A percentile compares a stretch with the other conserved stretches of the same genome.
These are phyloP conservation scores for Muscicapa adusta DNA, from an alignment of 2,113 vertebrate genomes.

Conservation along the genomic window DNA sequence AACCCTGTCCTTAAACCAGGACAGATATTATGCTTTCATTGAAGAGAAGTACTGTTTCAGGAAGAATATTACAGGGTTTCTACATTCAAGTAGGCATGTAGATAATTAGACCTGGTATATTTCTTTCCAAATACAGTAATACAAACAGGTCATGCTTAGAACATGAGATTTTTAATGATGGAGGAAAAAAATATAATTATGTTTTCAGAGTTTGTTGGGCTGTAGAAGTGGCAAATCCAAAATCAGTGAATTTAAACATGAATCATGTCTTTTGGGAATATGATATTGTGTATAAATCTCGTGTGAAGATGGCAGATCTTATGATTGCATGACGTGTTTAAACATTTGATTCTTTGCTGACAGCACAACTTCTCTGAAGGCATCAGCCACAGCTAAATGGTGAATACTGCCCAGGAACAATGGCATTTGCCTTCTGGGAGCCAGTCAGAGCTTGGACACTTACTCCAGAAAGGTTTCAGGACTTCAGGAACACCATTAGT, in stretches of 20 bases:
- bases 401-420: not conserved
- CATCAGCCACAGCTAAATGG: not conserved
- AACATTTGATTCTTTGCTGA: not conserved
- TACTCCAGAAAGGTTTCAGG: not conserved
- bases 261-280: not conserved
- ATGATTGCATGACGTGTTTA: not conserved
- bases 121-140: not conserved
- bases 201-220: not conserved
- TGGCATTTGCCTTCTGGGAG: not conserved
- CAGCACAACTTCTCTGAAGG: not conserved
- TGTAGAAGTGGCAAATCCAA: not conserved
- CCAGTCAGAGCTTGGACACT: not conserved
- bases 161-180: not conserved
- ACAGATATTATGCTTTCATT: not conserved
- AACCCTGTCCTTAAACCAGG: no score
- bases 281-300: rapidly evolving
- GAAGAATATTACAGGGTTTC: not conserved
- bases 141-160: not conserved
- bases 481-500: not conserved
- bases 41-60: not conserved
- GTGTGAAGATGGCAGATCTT: not conserved
- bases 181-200: rapidly evolving
- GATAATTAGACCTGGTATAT: not conserved
- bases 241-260: not conserved
- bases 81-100: not conserved